These are phyloP conservation scores for Lepidurus couesii DNA, from an alignment of 1,140 invertebrate genomes.

Conservation along the genomic window DNA sequence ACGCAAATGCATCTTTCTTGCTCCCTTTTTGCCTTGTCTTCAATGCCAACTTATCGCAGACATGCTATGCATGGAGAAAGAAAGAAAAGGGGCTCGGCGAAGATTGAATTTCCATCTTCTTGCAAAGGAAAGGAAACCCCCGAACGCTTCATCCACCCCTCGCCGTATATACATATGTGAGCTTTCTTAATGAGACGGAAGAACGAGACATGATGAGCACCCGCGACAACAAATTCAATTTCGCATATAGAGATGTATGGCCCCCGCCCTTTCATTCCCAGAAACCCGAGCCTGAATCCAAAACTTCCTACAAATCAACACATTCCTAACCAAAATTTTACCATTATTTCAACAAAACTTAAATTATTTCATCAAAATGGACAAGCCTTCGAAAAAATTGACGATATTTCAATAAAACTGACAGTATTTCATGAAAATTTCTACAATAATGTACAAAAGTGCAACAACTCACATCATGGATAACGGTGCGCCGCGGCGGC, in stretches of 20 bases:
- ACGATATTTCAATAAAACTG: no score
- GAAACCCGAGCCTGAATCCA: no score
- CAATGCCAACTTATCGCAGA: not conserved
- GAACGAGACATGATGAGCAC: not conserved
- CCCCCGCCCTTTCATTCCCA: not conserved
- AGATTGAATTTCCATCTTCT: constrained; percentile 14
- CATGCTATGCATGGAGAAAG: not conserved
- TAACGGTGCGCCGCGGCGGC: no score
- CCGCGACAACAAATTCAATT: not conserved
- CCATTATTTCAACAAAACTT: no score
- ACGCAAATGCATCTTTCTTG: not conserved
- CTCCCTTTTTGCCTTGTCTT: not conserved
- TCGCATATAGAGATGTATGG: not conserved
- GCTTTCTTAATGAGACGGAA: constrained; percentile 8
- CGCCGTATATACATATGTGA: not conserved
- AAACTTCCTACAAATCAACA: no score
- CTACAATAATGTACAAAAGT: no score
- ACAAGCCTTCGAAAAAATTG: no score
- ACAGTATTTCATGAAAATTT: no score
- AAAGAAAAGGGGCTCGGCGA: constrained; percentile 3
- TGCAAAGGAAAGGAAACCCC: not conserved
- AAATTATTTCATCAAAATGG: no score
- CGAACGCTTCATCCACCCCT: not conserved
- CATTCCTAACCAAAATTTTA: no score
- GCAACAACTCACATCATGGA: no score